phyloP scores from a whole-genome alignment of 2,113 vertebrate genomes.

The Corythornis vintsioides region DNA sequence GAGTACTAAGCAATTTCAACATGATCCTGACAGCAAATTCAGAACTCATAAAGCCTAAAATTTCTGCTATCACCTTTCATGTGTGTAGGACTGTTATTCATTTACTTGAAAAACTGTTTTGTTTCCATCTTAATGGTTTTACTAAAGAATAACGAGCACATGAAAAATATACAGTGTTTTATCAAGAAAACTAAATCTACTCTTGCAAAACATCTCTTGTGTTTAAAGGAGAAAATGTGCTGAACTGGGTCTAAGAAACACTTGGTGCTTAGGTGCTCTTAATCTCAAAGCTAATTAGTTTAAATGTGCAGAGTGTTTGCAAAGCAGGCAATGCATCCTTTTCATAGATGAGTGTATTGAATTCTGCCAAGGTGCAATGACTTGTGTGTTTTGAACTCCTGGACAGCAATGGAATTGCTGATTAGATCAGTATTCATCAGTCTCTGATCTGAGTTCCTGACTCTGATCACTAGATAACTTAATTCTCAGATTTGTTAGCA shows the following conservation, averaged over 20 bases:
- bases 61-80: background rate
- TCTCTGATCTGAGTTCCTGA: slow-evolving; percentile 23
- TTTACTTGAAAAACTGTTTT: background rate
- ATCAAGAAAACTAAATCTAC: background rate
- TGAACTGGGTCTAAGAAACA: background rate
- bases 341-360: background rate
- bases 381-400: background rate
- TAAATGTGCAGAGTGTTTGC: background rate
- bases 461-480: slow-evolving; percentile 39
- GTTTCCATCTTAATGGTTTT: background rate
- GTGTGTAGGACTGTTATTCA: background rate
- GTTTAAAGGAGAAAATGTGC: background rate
- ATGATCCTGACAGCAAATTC: background rate
- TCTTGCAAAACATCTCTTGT: background rate
- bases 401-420: background rate
- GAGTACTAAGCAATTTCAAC: background rate
- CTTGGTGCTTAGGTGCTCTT: background rate
- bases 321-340: background rate
- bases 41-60: background rate
- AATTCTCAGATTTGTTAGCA: slow-evolving; percentile 13
- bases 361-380: slow-evolving; percentile 14
- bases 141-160: background rate
- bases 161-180: background rate
- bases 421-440: slow-evolving; percentile 16
- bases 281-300: background rate